Evolutionary conservation across 2,113 vertebrate species (phyloP).

Genomic region (Falco punctatus): DNA sequence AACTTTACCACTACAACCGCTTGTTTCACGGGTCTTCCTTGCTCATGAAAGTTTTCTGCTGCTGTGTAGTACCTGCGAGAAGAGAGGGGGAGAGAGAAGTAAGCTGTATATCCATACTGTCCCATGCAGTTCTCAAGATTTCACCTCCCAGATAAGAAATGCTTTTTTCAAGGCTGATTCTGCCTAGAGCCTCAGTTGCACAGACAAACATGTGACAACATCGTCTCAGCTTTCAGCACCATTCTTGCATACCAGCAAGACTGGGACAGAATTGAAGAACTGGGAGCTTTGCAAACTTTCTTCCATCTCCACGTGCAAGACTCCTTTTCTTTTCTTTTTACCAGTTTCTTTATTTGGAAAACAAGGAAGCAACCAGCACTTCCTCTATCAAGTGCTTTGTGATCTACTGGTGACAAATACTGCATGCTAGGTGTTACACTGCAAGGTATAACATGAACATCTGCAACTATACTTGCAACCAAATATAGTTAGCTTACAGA

Average conservation of each 20-base stretch:
- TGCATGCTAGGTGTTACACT: not conserved
- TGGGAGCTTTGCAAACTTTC: not conserved
- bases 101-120: not conserved
- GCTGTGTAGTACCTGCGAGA: not conserved
- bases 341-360: not conserved
- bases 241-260: not conserved
- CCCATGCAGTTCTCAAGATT: not conserved
- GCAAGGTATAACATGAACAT: not conserved
- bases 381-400: not conserved
- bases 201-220: not conserved
- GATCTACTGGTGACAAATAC: not conserved
- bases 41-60: slow-evolving; percentile 8
- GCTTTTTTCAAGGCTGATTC: not conserved
- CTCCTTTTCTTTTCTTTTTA: not conserved
- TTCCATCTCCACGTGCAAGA: not conserved
- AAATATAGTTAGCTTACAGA: not conserved
- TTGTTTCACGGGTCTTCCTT: not conserved
- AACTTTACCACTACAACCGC: slow-evolving; percentile 52
- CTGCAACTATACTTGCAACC: not conserved
- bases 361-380: not conserved
- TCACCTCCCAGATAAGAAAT: not conserved
- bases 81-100: not conserved
- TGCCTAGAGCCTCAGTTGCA: not conserved
- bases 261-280: not conserved
- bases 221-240: not conserved